Evolutionary conservation across 2,888 invertebrate genomes (phyloP).

Genomic region (Drosophila flavopinicola): DNA sequence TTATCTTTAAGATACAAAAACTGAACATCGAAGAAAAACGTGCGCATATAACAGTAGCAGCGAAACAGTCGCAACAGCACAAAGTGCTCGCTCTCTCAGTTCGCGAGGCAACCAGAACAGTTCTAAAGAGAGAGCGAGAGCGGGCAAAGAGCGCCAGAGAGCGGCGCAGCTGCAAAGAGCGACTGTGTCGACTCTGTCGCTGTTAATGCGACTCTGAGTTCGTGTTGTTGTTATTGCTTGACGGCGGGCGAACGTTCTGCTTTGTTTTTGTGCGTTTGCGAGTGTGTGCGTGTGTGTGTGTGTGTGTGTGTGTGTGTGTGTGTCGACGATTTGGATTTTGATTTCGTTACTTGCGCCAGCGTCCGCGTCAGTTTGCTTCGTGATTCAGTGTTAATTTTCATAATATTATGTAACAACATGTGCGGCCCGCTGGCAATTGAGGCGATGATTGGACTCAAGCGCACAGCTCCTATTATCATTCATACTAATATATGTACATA

Average conservation of each 20-base stretch:
- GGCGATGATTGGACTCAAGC: not conserved
- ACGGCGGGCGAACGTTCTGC: slow-evolving; percentile 15
- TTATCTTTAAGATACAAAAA: slow-evolving; percentile 76
- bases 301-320: slow-evolving; percentile 27
- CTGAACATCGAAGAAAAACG: slow-evolving; percentile 65
- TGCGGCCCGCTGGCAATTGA: slow-evolving; percentile 44
- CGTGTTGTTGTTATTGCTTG: slow-evolving; percentile 20
- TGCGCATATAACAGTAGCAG: slow-evolving; percentile 61
- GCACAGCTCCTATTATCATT: too few relatives aligned
- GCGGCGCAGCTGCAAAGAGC: not conserved
- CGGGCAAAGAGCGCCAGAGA: not conserved
- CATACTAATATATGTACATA: too few relatives aligned
- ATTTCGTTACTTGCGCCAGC: slow-evolving; percentile 72
- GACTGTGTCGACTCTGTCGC: slow-evolving; percentile 18
- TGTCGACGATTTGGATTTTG: slow-evolving; percentile 65
- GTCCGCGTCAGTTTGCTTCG: slow-evolving; percentile 56
- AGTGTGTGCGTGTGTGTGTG: slow-evolving; percentile 1
- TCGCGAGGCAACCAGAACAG: too few relatives aligned
- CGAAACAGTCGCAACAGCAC: slow-evolving; percentile 34
- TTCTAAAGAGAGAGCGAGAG: slow-evolving; percentile 18
- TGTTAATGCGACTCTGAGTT: too few relatives aligned
- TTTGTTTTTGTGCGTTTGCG: slow-evolving; percentile 33
- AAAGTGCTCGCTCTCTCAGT: too few relatives aligned
- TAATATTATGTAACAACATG: slow-evolving; percentile 79
- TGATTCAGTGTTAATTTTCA: slow-evolving; percentile 81